Percentiles rank a stretch among this genome's conserved stretches.
Conservation (phyloP, 1,140 invertebrate species). For the Drosophila asahinai region DNA sequence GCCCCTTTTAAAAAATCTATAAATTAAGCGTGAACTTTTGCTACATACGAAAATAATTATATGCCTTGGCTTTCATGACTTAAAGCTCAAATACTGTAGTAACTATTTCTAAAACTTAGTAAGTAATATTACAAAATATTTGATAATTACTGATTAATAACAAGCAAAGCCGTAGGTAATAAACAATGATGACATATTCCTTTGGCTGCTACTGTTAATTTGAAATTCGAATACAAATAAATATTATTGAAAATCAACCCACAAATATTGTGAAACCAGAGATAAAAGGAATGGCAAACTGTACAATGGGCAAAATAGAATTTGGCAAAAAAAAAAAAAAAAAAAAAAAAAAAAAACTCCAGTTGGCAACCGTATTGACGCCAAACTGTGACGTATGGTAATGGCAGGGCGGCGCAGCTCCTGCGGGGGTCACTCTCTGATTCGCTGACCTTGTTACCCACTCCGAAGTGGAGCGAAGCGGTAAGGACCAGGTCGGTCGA, state of each 20-base stretch:
- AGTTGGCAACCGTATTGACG: constrained; percentile 1
- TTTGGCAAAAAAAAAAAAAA: not conserved
- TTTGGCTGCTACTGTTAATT: not conserved
- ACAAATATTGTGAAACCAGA: not conserved
- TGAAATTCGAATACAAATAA: not conserved
- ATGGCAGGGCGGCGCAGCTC: constrained; percentile 1
- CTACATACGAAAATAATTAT: not conserved
- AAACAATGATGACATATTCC: too few relatives aligned
- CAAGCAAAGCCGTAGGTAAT: not conserved
- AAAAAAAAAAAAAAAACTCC: constrained; percentile 5
- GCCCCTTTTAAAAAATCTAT: not conserved
- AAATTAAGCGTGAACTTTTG: not conserved
- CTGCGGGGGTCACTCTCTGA: constrained; percentile 27
- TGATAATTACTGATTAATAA: too few relatives aligned
- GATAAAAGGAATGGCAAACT: constrained; percentile 5
- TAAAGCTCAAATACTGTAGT: too few relatives aligned
- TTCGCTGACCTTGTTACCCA: constrained; percentile 46
- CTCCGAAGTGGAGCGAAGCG: constrained; percentile 22
- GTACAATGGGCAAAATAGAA: not conserved
- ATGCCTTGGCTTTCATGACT: too few relatives aligned
- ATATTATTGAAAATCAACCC: not conserved
- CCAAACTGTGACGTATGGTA: constrained; percentile 1
- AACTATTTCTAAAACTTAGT: not conserved
- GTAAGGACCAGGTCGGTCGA: constrained; percentile 17
- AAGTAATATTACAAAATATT: too few relatives aligned